Percentiles rank a stretch among this genome's conserved stretches.
These are phyloP conservation scores for Vireo griseus DNA, from an alignment of 2,797 vertebrate genomes.

Conservation along the genomic window DNA sequence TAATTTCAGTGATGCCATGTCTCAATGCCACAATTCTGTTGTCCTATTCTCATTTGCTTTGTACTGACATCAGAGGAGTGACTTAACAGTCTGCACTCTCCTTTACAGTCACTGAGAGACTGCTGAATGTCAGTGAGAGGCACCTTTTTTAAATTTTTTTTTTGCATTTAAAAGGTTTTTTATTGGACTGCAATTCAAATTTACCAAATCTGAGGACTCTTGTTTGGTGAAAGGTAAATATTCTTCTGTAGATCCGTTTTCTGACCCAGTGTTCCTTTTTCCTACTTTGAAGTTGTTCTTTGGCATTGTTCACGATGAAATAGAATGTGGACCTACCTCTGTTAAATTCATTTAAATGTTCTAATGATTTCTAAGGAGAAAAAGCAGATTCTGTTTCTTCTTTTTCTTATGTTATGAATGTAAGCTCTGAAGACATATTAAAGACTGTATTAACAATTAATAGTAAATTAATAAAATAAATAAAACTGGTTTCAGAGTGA, in stretches of 20 bases:
- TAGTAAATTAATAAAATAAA: neutral
- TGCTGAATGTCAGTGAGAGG: neutral
- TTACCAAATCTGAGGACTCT: neutral
- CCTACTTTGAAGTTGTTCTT: neutral
- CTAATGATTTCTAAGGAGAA: neutral
- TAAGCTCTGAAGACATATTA: slow-evolving; percentile 30
- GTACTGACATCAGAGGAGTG: neutral
- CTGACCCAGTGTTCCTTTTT: neutral
- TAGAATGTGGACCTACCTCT: neutral
- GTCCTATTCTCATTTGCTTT: neutral
- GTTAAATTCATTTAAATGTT: neutral
- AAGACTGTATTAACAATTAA: slow-evolving; percentile 20
- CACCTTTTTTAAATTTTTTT: neutral
- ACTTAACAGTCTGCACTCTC: neutral
- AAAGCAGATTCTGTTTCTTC: neutral
- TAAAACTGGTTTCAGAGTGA: slow-evolving; percentile 44
- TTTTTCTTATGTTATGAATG: neutral
- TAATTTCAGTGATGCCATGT: neutral
- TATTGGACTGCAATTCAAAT: neutral
- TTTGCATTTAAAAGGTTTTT: neutral
- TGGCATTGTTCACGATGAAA: neutral
- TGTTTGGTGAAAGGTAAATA: neutral
- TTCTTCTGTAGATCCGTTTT: neutral
- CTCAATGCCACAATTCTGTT: neutral
- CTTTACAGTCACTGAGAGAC: neutral